Percentiles rank a stretch among this genome's conserved stretches.
These are phyloP conservation scores for Nudaria mundana DNA, from an alignment of 2,888 invertebrate genomes.

Conservation along the genomic window DNA sequence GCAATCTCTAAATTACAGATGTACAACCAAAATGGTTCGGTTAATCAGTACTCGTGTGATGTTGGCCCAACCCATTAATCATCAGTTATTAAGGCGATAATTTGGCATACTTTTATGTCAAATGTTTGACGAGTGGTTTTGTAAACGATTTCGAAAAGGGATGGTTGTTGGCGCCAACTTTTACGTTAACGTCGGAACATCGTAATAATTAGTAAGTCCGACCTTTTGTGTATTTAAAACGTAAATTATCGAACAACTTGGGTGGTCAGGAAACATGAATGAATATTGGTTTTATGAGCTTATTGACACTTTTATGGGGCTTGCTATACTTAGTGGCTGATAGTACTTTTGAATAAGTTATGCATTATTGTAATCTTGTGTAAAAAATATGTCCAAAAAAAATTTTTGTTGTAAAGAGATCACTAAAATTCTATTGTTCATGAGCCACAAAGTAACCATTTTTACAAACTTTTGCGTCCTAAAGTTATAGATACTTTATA, in stretches of 20 bases:
- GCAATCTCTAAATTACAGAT: conserved; percentile 42
- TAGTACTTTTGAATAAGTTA: too few relatives aligned
- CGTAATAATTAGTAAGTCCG: conserved; percentile 39
- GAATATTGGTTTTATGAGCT: conserved; percentile 19
- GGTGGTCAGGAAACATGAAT: conserved; percentile 47
- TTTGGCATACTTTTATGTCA: conserved; percentile 51
- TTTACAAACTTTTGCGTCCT: too few relatives aligned
- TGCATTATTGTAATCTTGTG: too few relatives aligned
- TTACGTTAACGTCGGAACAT: conserved; percentile 31
- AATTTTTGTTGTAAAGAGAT: too few relatives aligned
- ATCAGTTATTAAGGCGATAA: conserved; percentile 39
- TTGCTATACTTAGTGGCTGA: too few relatives aligned
- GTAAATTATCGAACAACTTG: conserved; percentile 40
- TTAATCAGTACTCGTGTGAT: conserved; percentile 36
- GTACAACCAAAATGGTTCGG: conserved; percentile 31
- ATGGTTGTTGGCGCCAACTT: conserved; percentile 40
- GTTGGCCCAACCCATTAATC: conserved; percentile 39
- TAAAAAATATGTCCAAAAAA: too few relatives aligned
- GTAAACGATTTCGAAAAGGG: conserved; percentile 24
- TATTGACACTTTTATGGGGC: too few relatives aligned
- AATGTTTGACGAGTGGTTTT: conserved; percentile 49
- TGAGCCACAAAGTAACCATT: too few relatives aligned
- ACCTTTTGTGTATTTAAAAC: conserved; percentile 38
- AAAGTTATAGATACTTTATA: too few relatives aligned
- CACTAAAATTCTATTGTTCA: too few relatives aligned